These are phyloP conservation scores for Papilio helenus DNA, from an alignment of 1,140 invertebrate genomes.

Conservation along the genomic window DNA sequence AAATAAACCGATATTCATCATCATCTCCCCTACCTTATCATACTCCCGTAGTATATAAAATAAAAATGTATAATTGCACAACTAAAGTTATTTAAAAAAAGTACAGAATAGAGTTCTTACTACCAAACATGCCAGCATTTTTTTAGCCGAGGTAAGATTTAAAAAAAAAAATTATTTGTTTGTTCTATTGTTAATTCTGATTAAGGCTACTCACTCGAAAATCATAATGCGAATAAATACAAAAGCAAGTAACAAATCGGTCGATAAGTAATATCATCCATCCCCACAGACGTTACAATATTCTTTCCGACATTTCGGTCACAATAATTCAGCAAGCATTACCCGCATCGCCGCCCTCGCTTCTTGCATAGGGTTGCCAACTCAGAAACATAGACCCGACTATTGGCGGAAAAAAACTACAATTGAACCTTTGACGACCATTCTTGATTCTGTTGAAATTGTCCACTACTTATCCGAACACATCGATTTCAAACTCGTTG, in stretches of 20 bases:
- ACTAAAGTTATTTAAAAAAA: no score
- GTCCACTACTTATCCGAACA: no score
- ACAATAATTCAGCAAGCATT: conserved; percentile 66
- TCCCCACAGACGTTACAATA: conserved; percentile 41
- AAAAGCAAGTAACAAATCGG: conserved; percentile 30
- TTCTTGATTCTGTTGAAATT: not conserved
- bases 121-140: no score
- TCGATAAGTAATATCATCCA: conserved; percentile 13
- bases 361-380: conserved; percentile 41
- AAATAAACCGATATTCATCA: no score
- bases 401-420: not conserved
- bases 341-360: conserved; percentile 60
- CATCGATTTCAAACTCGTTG: no score
- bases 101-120: no score
- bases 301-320: conserved; percentile 64
- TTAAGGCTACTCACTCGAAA: not conserved
- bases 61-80: no score
- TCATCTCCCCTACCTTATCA: no score
- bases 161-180: not conserved
- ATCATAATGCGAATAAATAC: not conserved
- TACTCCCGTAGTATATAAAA: no score
- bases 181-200: not conserved
- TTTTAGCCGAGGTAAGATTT: not conserved
- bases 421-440: not conserved
- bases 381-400: not conserved